Evolutionary conservation across 2,113 vertebrate genomes (phyloP).

Genomic region (Myotis davidii): DNA sequence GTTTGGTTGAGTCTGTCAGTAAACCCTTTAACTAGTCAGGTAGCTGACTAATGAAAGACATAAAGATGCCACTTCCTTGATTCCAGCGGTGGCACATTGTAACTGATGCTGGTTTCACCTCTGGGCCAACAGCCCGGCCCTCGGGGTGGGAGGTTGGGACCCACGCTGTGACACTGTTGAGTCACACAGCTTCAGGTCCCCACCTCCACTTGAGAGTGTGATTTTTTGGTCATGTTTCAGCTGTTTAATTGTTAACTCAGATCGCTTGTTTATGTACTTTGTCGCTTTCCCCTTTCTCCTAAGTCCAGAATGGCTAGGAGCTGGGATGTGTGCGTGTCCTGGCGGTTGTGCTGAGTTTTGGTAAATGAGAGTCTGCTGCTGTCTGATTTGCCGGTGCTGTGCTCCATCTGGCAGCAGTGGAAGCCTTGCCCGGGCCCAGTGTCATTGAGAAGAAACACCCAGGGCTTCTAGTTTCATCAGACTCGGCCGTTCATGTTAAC

Average conservation of each 20-base stretch:
- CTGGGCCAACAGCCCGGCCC: constrained; percentile 8
- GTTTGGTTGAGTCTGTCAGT: neutral
- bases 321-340: neutral
- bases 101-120: neutral
- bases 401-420: neutral
- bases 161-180: neutral
- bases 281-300: constrained; percentile 40
- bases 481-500: constrained; percentile 31
- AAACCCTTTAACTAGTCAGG: neutral
- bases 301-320: constrained; percentile 10
- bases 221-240: constrained; percentile 28
- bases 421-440: neutral
- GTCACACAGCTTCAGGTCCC: constrained; percentile 44
- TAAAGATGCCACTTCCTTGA: neutral
- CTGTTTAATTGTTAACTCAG: constrained; percentile 70
- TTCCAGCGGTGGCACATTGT: neutral
- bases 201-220: constrained; percentile 20
- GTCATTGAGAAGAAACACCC: constrained; percentile 61
- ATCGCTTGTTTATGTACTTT: constrained; percentile 44
- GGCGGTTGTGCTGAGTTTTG: neutral
- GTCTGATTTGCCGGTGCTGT: neutral
- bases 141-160: neutral
- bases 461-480: constrained; percentile 44
- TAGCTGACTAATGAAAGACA: neutral
- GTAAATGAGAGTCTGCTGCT: neutral